Evolutionary conservation across 1,140 invertebrate genomes (phyloP).

Genomic region (Sitodiplosis mosellana): DNA sequence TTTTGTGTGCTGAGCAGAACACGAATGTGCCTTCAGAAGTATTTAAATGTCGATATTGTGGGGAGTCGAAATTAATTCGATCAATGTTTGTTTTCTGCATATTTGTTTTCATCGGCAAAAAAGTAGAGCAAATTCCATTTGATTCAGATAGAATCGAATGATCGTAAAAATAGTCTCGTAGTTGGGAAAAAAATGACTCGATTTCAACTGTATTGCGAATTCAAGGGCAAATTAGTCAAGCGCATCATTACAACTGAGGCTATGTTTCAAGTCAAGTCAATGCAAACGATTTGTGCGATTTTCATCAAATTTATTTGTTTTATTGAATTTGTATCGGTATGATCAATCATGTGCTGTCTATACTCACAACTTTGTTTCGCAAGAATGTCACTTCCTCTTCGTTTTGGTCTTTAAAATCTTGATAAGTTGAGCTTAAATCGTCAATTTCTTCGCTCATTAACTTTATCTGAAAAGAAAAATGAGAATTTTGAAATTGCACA

Average conservation of each 20-base stretch:
- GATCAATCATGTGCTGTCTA: neutral
- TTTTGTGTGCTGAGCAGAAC: too few species aligned
- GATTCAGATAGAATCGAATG: too few species aligned
- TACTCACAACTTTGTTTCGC: slow-evolving; percentile 46
- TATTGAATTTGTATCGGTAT: neutral
- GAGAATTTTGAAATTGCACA: too few species aligned
- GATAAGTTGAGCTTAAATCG: slow-evolving; percentile 38
- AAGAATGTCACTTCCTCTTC: slow-evolving; percentile 43
- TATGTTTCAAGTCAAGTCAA: too few species aligned
- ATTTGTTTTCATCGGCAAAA: neutral
- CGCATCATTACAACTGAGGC: too few species aligned
- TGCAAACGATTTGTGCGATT: neutral
- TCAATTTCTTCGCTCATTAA: slow-evolving; percentile 41
- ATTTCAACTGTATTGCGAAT: too few species aligned
- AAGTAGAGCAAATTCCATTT: slow-evolving; percentile 3
- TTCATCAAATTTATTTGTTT: neutral
- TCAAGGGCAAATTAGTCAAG: too few species aligned
- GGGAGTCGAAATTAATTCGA: slow-evolving; percentile 1
- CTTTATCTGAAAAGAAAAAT: slow-evolving; percentile 24
- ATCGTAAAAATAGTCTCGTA: too few species aligned
- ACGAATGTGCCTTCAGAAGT: too few species aligned
- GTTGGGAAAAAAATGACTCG: too few species aligned
- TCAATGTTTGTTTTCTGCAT: slow-evolving; percentile 3
- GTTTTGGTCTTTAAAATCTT: slow-evolving; percentile 35
- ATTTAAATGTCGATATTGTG: too few species aligned